phyloP scores from a whole-genome alignment of 2,797 vertebrate species.

The Margarornis squamiger region DNA sequence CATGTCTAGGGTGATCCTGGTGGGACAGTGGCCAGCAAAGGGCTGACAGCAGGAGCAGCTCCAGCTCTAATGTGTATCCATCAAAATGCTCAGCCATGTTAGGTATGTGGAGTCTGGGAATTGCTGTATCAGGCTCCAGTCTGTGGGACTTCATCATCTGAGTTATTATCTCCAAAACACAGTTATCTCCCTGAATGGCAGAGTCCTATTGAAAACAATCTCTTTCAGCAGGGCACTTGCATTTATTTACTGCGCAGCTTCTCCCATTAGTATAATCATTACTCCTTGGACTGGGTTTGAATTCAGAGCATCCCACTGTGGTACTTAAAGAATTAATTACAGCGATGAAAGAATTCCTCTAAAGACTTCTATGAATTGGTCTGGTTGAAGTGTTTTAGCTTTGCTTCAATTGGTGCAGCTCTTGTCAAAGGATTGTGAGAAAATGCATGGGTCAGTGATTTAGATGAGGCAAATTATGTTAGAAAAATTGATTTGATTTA shows the following conservation, averaged over 20 bases:
- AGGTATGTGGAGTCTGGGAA: neutral
- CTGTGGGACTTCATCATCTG: neutral
- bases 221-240: slow-evolving; percentile 48
- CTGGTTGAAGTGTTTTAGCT: slow-evolving; percentile 62
- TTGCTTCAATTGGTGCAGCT: slow-evolving; percentile 52
- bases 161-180: neutral
- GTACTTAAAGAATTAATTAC: slow-evolving; percentile 71
- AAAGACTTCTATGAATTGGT: slow-evolving; percentile 52
- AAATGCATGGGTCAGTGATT: slow-evolving; percentile 48
- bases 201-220: neutral
- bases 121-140: neutral
- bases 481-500: slow-evolving; percentile 64
- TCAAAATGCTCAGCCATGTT: neutral
- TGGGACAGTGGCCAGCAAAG: neutral
- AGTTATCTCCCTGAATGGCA: slow-evolving; percentile 11
- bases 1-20: neutral
- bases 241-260: slow-evolving; percentile 69
- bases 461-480: slow-evolving; percentile 51
- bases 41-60: neutral
- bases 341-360: slow-evolving; percentile 63
- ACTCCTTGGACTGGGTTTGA: slow-evolving; percentile 59
- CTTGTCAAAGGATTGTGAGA: slow-evolving; percentile 38
- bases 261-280: slow-evolving; percentile 70
- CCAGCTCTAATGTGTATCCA: neutral
- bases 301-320: slow-evolving; percentile 65